Conservation (phyloP, 2,113 vertebrate genomes). For the Charadrius vociferus region DNA sequence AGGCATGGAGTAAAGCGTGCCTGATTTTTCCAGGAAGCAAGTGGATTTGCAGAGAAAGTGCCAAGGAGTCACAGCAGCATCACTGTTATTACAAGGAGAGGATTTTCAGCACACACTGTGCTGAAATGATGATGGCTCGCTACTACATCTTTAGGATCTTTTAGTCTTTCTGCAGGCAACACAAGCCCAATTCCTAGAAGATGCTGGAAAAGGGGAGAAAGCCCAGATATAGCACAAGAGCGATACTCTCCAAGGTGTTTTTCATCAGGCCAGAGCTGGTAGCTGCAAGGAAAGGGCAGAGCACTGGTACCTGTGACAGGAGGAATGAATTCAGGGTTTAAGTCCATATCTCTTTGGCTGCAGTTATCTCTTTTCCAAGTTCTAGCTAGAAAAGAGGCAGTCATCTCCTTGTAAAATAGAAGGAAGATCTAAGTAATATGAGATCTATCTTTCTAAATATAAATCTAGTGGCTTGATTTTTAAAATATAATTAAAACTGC, state of each 20-base stretch:
- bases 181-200: not conserved
- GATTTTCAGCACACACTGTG: not conserved
- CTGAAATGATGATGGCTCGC: not conserved
- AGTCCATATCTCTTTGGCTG: not conserved
- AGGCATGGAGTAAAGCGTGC: not conserved
- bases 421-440: not conserved
- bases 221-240: not conserved
- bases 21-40: conserved; percentile 54
- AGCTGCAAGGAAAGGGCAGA: not conserved
- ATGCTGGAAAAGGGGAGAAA: not conserved
- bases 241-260: not conserved
- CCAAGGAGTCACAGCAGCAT: conserved; percentile 16
- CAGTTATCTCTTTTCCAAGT: not conserved
- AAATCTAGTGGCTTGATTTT: not conserved
- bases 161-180: not conserved
- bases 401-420: not conserved
- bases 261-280: not conserved
- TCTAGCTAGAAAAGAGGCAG: not conserved
- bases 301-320: not conserved
- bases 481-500: not conserved
- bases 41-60: conserved; percentile 33
- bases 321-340: not conserved
- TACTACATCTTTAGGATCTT: not conserved
- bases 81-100: not conserved
- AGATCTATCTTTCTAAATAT: not conserved